Conservation (phyloP, 2,113 vertebrate genomes). For the Ardeotis arabs region DNA sequence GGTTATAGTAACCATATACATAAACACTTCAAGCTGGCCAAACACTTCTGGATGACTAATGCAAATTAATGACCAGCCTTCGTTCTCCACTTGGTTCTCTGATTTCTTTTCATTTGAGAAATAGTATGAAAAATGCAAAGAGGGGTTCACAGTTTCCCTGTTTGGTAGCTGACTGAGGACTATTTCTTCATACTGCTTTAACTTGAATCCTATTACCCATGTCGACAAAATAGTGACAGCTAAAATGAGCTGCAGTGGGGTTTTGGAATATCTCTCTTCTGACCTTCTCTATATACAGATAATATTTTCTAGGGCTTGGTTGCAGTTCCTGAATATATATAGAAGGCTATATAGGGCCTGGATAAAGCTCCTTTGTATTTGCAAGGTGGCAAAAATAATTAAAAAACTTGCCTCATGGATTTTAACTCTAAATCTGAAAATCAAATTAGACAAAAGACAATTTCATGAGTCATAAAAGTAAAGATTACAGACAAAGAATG, state of each 20-base stretch:
- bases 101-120: not conserved
- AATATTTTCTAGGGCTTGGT: not conserved
- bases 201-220: not conserved
- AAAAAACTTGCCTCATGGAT: not conserved
- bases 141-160: not conserved
- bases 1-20: not conserved
- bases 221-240: not conserved
- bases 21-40: not conserved
- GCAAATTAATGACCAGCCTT: not conserved
- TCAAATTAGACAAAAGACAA: not conserved
- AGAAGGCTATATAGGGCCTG: not conserved
- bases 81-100: not conserved
- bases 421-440: conserved; percentile 1
- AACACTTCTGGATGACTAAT: not conserved
- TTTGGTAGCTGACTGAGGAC: not conserved
- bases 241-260: not conserved
- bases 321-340: not conserved
- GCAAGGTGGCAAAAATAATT: not conserved
- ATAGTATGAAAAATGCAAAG: not conserved
- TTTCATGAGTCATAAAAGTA: not conserved
- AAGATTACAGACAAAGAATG: not conserved
- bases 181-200: not conserved
- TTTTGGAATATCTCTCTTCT: not conserved
- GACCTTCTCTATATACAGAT: not conserved
- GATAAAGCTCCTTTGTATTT: not conserved